phyloP scores from a whole-genome alignment of 2,113 vertebrate genomes.

The Tor tambroides region DNA sequence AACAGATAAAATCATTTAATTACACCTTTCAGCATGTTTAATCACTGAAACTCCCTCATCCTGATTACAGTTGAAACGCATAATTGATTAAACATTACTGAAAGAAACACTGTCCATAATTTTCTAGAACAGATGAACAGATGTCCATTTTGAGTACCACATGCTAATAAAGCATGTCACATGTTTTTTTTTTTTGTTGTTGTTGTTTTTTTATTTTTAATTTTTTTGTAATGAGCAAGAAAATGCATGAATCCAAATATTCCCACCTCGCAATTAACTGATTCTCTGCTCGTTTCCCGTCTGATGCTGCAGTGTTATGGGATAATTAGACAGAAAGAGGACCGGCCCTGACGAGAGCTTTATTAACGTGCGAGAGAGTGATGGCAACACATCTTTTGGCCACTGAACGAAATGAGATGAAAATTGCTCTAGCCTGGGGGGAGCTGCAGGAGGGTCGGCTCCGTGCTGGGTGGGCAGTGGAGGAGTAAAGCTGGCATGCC shows the following conservation, averaged over 20 bases:
- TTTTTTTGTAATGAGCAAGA: background rate
- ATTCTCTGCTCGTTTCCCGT: background rate
- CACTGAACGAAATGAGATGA: conserved; percentile 8
- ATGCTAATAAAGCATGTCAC: background rate
- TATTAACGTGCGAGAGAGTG: background rate
- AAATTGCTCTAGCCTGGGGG: conserved; percentile 31
- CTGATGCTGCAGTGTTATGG: background rate
- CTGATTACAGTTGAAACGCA: background rate
- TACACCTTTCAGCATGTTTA: background rate
- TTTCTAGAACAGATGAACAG: conserved; percentile 4
- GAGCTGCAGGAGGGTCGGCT: conserved; percentile 13
- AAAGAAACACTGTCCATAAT: background rate
- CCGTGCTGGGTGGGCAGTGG: background rate
- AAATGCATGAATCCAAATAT: conserved; percentile 8
- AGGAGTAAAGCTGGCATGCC: background rate
- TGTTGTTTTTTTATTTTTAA: no score
- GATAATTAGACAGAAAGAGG: conserved; percentile 5
- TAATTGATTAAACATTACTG: conserved; percentile 1
- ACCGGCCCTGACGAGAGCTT: background rate
- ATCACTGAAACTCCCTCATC: background rate
- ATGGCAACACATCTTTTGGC: conserved; percentile 1
- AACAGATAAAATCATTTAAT: background rate
- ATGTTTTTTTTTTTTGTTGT: no score
- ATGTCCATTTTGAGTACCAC: conserved; percentile 16
- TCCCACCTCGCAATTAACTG: background rate